Conservation (phyloP, 2,797 vertebrate species). For the Echiichthys vipera region DNA sequence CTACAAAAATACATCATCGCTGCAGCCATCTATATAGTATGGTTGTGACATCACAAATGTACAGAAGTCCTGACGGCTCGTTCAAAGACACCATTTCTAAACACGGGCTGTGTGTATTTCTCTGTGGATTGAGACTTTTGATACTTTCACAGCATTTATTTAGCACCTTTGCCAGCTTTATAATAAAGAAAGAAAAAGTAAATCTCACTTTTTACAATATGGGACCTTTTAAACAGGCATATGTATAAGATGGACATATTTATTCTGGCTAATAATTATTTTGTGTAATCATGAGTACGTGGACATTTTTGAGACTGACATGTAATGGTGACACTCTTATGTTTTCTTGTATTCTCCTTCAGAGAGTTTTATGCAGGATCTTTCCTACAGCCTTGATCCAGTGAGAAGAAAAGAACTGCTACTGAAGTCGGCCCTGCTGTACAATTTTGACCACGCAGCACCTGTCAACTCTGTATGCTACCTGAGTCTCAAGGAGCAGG, state of each 20-base stretch:
- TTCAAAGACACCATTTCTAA: too few relatives aligned
- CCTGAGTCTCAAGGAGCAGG: slow-evolving; percentile 81
- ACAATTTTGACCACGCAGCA: slow-evolving; percentile 82
- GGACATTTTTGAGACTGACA: neutral
- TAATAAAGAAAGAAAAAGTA: too few relatives aligned
- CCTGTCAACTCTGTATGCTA: slow-evolving; percentile 79
- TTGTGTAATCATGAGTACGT: neutral
- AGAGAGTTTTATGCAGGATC: slow-evolving; percentile 87
- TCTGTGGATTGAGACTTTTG: too few relatives aligned
- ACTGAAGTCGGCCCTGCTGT: slow-evolving; percentile 92
- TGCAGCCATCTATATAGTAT: too few relatives aligned
- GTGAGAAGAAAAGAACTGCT: slow-evolving; percentile 89
- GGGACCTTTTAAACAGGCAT: too few relatives aligned
- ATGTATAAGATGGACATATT: neutral
- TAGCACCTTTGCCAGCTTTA: too few relatives aligned
- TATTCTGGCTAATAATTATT: neutral
- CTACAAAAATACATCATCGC: too few relatives aligned
- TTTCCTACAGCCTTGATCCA: slow-evolving; percentile 90
- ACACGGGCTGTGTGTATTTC: too few relatives aligned
- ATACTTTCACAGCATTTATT: too few relatives aligned
- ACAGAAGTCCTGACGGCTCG: too few relatives aligned
- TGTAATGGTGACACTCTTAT: slow-evolving; percentile 1
- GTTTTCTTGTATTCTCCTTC: slow-evolving; percentile 34
- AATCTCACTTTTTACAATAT: too few relatives aligned
- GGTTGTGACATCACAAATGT: too few relatives aligned